Percentiles rank a stretch among this genome's conserved stretches.
Evolutionary conservation across 2,113 vertebrate species (phyloP).

Genomic region (Nesoenas mayeri): DNA sequence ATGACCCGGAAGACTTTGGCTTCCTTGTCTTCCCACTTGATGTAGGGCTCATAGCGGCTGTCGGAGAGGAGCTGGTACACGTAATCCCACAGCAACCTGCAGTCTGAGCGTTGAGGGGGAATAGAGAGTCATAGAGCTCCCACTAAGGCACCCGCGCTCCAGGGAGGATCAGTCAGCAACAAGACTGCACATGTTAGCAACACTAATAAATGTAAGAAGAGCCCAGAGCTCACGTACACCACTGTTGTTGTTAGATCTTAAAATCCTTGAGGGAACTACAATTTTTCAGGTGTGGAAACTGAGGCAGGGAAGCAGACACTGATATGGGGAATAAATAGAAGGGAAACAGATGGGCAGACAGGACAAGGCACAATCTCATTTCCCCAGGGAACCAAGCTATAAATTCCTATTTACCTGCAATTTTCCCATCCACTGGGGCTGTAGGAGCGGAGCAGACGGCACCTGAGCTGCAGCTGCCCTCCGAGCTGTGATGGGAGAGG

Average conservation of each 20-base stretch:
- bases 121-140: neutral
- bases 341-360: neutral
- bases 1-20: constrained; percentile 84
- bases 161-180: neutral
- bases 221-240: rapidly evolving
- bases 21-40: constrained; percentile 86
- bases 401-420: constrained; percentile 64
- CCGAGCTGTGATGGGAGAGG: neutral
- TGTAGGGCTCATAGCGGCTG: constrained; percentile 82
- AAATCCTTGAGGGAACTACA: neutral
- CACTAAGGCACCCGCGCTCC: neutral
- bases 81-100: constrained; percentile 89
- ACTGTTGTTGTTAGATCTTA: neutral
- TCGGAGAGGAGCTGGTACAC: constrained; percentile 88
- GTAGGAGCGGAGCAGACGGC: neutral
- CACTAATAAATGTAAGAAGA: rapidly evolving
- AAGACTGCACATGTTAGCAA: rapidly evolving
- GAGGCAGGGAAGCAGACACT: neutral
- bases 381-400: neutral
- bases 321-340: rapidly evolving
- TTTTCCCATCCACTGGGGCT: constrained; percentile 61
- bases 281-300: neutral
- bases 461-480: neutral
- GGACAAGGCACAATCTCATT: neutral
- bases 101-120: constrained; percentile 71